Evolutionary conservation across 23 tunicate species (phyloP), one percentile per base, ranked within the genome.

Genomic region (Styela clava): DNA sequence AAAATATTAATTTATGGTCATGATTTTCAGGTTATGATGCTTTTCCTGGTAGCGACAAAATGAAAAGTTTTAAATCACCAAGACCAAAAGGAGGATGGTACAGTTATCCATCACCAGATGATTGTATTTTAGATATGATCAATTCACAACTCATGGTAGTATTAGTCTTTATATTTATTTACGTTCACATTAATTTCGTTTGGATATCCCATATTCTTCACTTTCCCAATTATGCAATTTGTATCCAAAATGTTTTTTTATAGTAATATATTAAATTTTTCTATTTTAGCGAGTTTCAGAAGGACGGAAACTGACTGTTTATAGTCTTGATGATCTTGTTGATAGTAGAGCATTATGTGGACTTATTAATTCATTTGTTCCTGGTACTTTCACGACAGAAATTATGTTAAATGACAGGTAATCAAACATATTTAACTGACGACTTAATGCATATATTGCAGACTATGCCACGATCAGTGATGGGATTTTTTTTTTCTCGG

Each of bases 331-430:
- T 74, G 97, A 92, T 34, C 71, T 92, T n/a, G 89, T 87, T 24
- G 91, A 92, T 77, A 83, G 86, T 69, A 64, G 86, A 24, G 97
- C 85, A 26, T 71, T 92, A 30, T 92, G 97, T 79, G 97, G 97
- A 19, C 73, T 92, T 20, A 70, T 92, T 25, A 92, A 92, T 52
- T 92, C 97, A 21, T 92, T 92, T 74, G 74, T 92, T 22, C 86
- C 92, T 16, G 92, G 87, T 0, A 92, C 97, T 2, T 87, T 92
- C 65, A 83, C 97, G 1, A 92, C 97, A 2, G 97, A 92, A 74
- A 83, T 92, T 35, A 74, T 92, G 91, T 74, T 92, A 1, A 87
- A 92, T 73, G 97, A 92, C 83, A 89, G 95, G 95, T n/a, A n/a
- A n/a, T n/a, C 78, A 2, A 9, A 22, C 28, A 30, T 74, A 56